phyloP scores from a whole-genome alignment of 2,797 vertebrate species.

The Tadarida brasiliensis region DNA sequence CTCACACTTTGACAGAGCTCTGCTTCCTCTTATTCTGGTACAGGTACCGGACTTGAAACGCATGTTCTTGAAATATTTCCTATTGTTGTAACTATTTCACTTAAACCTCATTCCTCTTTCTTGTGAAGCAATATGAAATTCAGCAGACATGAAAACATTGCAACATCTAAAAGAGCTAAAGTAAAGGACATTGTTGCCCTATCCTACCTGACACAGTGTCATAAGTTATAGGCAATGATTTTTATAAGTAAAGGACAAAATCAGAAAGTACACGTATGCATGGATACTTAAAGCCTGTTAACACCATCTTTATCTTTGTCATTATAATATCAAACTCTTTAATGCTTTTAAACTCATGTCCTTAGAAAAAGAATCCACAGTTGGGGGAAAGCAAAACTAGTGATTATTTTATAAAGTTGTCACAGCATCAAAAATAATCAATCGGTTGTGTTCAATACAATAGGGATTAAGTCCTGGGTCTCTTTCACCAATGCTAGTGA shows the following conservation, averaged over 20 bases:
- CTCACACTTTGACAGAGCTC: neutral
- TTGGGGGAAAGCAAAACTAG: neutral
- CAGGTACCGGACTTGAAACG: neutral
- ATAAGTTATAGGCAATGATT: neutral
- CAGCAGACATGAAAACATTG: neutral
- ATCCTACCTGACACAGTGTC: too few species aligned
- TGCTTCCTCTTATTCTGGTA: neutral
- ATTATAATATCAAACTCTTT: neutral
- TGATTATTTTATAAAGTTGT: neutral
- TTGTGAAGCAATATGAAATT: neutral
- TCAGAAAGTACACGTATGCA: neutral
- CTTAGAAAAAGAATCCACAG: neutral
- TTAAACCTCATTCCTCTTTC: neutral
- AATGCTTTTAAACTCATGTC: neutral
- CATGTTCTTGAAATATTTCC: slow-evolving; percentile 1
- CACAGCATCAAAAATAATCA: neutral
- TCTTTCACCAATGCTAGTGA: neutral
- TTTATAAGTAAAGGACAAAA: neutral
- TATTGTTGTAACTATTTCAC: neutral
- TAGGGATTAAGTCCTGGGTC: slow-evolving; percentile 9
- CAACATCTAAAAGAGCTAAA: too few species aligned
- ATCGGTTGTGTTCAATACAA: neutral
- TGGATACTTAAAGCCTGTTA: neutral
- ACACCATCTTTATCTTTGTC: neutral
- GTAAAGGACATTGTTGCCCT: too few species aligned